phyloP scores from a whole-genome alignment of 2,888 invertebrate genomes.

The Catocala sponsa region DNA sequence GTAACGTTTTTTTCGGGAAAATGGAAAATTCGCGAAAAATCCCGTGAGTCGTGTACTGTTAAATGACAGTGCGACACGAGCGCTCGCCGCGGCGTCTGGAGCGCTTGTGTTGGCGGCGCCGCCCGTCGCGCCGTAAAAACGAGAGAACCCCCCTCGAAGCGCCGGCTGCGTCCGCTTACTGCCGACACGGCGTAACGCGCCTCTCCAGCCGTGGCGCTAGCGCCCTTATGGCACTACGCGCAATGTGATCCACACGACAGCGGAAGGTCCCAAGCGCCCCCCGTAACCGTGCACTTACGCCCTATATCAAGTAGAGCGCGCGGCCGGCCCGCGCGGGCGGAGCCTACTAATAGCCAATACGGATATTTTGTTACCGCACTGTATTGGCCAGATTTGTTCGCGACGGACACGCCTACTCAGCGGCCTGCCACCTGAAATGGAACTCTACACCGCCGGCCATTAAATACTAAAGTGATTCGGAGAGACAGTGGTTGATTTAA shows the following conservation, averaged over 20 bases:
- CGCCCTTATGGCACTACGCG: conserved; percentile 60
- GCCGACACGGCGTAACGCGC: conserved; percentile 67
- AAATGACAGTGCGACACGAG: conserved; percentile 64
- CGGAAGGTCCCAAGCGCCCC: conserved; percentile 54
- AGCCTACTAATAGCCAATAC: conserved; percentile 88
- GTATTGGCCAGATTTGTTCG: conserved; percentile 89
- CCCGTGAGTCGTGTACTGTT: conserved; percentile 22
- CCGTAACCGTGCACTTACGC: conserved; percentile 46
- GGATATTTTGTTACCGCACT: conserved; percentile 88
- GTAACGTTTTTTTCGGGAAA: conserved; percentile 49
- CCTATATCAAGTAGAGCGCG: conserved; percentile 43
- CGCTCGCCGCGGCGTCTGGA: conserved; percentile 80
- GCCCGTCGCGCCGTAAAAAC: conserved; percentile 68
- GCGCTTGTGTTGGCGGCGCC: conserved; percentile 80
- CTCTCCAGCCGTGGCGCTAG: conserved; percentile 55
- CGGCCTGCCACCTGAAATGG: conserved; percentile 55
- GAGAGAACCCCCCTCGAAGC: conserved; percentile 63
- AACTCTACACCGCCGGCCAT: conserved; percentile 52
- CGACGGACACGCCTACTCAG: conserved; percentile 81
- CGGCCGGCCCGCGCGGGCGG: conserved; percentile 75
- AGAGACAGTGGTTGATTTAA: conserved; percentile 75
- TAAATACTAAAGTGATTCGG: conserved; percentile 62
- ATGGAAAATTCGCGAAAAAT: conserved; percentile 66
- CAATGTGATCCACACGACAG: conserved; percentile 16
- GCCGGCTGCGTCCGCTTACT: conserved; percentile 51